A percentile compares a stretch with the other conserved stretches of the same genome.
Evolutionary conservation across 2,888 invertebrate genomes (phyloP).

Genomic region (Caprella mutica): DNA sequence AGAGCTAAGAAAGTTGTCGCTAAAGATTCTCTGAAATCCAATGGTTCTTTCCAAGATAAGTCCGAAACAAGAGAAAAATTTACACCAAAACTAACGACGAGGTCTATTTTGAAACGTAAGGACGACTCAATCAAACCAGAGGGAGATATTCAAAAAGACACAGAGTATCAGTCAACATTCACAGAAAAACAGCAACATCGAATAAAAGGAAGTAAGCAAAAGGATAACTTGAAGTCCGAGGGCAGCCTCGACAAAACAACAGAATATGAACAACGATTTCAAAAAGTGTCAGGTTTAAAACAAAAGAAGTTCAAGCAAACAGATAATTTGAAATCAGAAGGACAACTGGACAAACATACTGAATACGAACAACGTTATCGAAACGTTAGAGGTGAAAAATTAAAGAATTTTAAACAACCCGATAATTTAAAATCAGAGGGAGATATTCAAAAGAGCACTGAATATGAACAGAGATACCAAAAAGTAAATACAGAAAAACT

Average conservation of each 20-base stretch:
- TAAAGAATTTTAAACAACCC: too few relatives aligned
- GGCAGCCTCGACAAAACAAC: constrained; percentile 9
- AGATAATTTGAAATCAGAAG: constrained; percentile 16
- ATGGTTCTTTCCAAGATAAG: not conserved
- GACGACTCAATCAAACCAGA: not conserved
- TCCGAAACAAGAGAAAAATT: not conserved
- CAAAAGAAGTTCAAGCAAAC: constrained; percentile 1
- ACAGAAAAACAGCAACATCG: not conserved
- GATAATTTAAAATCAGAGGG: too few relatives aligned
- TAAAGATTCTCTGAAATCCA: too few relatives aligned
- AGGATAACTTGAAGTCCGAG: not conserved
- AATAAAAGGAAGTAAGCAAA: not conserved
- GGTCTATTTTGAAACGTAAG: not conserved
- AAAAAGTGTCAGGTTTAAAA: not conserved
- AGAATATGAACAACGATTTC: constrained; percentile 4
- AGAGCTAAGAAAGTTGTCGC: too few relatives aligned
- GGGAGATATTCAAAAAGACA: constrained; percentile 11
- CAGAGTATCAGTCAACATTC: constrained; percentile 18
- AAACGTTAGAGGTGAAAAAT: constrained; percentile 16
- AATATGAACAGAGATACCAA: too few relatives aligned
- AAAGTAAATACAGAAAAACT: too few relatives aligned
- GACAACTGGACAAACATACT: constrained; percentile 18
- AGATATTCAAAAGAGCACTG: too few relatives aligned
- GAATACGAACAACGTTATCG: constrained; percentile 22
- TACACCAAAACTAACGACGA: not conserved